These are phyloP conservation scores for Kryptopterus vitreolus DNA, from an alignment of 2,797 vertebrate species.

Conservation along the genomic window DNA sequence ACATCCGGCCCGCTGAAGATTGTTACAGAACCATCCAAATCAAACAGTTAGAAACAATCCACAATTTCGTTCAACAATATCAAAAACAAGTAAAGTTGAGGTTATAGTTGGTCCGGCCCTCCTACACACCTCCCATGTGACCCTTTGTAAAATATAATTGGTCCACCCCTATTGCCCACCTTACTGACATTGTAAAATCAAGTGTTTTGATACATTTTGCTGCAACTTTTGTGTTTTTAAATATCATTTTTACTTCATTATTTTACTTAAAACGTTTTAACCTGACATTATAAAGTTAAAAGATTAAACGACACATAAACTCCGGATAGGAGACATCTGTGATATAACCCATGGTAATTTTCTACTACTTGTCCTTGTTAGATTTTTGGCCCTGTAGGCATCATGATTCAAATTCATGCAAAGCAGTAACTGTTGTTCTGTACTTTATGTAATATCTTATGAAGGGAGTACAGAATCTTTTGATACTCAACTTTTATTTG, in stretches of 20 bases:
- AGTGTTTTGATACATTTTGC: background rate
- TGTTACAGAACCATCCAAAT: no score
- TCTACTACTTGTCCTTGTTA: background rate
- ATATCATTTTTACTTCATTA: background rate
- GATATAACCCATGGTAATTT: background rate
- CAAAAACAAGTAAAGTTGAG: no score
- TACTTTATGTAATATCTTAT: background rate
- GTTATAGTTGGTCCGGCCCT: no score
- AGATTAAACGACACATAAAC: background rate
- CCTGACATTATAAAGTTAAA: background rate
- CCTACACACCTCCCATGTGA: no score
- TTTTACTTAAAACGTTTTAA: background rate
- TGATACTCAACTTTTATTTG: slow-evolving; percentile 35
- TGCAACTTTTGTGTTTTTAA: no score
- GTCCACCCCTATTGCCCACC: no score
- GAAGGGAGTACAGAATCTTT: background rate
- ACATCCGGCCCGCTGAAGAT: no score
- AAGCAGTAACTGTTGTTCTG: background rate
- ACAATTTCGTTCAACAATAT: no score
- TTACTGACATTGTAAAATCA: background rate
- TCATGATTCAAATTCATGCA: background rate
- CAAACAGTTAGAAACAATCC: no score
- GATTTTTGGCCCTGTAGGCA: background rate
- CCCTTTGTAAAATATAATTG: no score
- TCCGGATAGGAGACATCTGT: slow-evolving; percentile 2